A percentile compares a stretch with the other conserved stretches of the same genome.
These are phyloP conservation scores for Sialia sialis DNA, from an alignment of 2,113 vertebrate genomes.

Conservation along the genomic window DNA sequence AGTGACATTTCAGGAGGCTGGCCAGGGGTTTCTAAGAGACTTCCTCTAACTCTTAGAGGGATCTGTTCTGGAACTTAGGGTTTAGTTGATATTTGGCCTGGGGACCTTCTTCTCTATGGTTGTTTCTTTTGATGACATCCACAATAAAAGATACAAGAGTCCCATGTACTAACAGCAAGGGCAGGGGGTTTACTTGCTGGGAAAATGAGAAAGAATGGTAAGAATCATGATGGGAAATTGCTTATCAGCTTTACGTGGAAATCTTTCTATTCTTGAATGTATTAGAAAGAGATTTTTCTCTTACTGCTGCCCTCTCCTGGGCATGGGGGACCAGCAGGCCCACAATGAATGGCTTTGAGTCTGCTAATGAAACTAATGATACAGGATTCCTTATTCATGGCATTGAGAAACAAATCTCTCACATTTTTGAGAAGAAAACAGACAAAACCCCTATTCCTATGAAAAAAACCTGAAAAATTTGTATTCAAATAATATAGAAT, in stretches of 20 bases:
- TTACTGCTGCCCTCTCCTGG: slow-evolving; percentile 6
- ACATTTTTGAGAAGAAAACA: background rate
- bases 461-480: background rate
- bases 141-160: background rate
- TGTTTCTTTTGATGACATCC: background rate
- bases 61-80: background rate
- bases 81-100: background rate
- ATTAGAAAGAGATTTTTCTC: background rate
- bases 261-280: background rate
- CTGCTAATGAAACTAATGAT: background rate
- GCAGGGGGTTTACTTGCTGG: background rate
- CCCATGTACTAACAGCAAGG: background rate
- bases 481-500: background rate
- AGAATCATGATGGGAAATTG: background rate
- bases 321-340: background rate
- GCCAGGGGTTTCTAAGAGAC: background rate
- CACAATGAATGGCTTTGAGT: background rate
- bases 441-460: background rate
- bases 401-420: background rate
- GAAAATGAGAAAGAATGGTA: background rate
- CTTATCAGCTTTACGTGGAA: background rate
- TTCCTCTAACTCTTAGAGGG: background rate
- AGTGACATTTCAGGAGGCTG: background rate
- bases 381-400: background rate
- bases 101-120: background rate